Base-by-base conservation (phyloP, 1,140 invertebrate species). In the Mylabris phalerata region DNA sequence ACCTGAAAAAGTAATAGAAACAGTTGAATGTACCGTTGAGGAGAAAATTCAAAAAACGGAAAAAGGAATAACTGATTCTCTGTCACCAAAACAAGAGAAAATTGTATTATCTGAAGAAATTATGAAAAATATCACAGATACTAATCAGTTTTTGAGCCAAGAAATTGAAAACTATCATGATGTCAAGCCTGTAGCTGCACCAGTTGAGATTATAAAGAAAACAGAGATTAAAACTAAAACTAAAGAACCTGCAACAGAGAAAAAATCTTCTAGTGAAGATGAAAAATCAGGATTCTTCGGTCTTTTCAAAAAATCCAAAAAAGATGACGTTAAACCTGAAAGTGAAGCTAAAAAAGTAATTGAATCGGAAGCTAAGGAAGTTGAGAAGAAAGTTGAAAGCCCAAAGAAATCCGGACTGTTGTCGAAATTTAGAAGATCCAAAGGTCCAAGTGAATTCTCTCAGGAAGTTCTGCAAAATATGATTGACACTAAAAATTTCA, bases 401-500 rank as follows among this genome's bases (percentile, higher is more conserved):
- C 26, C 26, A 45, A 54, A 19, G 51, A 32, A 32, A 32, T 32
- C 26, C 4, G 51, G 51, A 11, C 46, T 54, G 9, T 54, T 54
- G n/a, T 45, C 43, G 3, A 45, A 54, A 25, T 54, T 54, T 42
- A 54, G 27, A 54, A 44, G 19, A 54, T 38, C 10, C 44, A 54
- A 45, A 45, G 46, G 42, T 26, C 42, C 51, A 27, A 45, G 41
- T 9, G 11, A 52, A 46, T 41, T 50, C 9, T 55, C 57, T 9
- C 44, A 39, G 42, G 55, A 68, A 59, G 32, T 48, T n/a, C 26
- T 65, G 6, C 62, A 62, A 40, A 48, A 59, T 9, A 60, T 70
- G 44, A 50, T 62, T 43, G 64, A 64, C 11, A 68, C 66, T 2
- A 63, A 61, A 25, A 61, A 54, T 13, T 70, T 70, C 48, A 27